These are phyloP conservation scores for Paratrypauchen microcephalus DNA, from an alignment of 2,797 vertebrate species.

Conservation along the genomic window DNA sequence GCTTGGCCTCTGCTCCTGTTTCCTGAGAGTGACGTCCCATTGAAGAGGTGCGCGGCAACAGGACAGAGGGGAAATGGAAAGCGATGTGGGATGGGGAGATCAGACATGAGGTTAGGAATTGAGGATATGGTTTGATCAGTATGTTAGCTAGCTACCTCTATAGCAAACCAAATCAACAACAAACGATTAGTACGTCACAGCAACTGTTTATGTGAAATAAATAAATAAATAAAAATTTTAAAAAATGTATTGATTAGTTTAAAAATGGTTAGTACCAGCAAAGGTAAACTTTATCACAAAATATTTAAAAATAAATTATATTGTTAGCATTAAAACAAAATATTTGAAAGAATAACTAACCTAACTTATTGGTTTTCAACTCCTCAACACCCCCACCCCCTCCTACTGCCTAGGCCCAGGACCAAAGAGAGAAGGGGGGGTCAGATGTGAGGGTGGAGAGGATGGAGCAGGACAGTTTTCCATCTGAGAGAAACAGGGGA, in stretches of 20 bases:
- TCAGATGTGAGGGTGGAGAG: constrained; percentile 68
- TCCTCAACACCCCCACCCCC: constrained; percentile 42
- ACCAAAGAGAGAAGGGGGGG: constrained; percentile 53
- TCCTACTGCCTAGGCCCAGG: constrained; percentile 72
- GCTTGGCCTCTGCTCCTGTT: constrained; percentile 35
- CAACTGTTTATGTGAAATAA: constrained; percentile 28
- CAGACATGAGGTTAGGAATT: constrained; percentile 74
- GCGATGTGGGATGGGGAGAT: constrained; percentile 59
- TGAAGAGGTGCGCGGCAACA: constrained; percentile 34
- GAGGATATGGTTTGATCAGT: constrained; percentile 65
- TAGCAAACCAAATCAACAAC: constrained; percentile 24
- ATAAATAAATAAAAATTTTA: too few species aligned
- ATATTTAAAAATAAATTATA: constrained; percentile 39
- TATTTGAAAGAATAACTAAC: constrained; percentile 47
- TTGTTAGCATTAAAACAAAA: constrained; percentile 31
- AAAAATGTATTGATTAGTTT: constrained; percentile 9
- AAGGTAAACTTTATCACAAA: constrained; percentile 49
- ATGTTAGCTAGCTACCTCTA: constrained; percentile 35
- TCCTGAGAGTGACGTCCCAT: constrained; percentile 30
- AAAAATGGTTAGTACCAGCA: constrained; percentile 37
- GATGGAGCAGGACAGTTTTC: constrained; percentile 68
- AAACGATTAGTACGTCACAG: constrained; percentile 12
- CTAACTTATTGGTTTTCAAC: constrained; percentile 53
- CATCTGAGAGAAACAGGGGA: constrained; percentile 51
- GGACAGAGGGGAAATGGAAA: constrained; percentile 46